Percentiles rank a stretch among this genome's conserved stretches.
Conservation (phyloP, 2,113 vertebrate species). For the Chlorodrepanis virens region DNA sequence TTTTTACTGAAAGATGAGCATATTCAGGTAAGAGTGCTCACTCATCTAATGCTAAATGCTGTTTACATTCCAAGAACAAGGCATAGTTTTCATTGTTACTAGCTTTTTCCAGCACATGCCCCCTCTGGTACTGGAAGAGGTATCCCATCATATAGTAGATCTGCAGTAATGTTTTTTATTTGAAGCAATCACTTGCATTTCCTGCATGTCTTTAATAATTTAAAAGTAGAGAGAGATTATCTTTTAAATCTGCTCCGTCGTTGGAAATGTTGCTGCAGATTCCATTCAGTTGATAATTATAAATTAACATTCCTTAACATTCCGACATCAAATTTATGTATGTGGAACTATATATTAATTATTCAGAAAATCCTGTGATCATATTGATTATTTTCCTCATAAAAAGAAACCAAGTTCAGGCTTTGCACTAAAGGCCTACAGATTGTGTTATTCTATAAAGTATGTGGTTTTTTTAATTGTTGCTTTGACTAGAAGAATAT, state of each 20-base stretch:
- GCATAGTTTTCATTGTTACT: neutral
- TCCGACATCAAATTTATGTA: neutral
- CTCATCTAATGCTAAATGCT: neutral
- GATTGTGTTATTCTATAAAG: neutral
- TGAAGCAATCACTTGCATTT: neutral
- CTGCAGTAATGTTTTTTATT: neutral
- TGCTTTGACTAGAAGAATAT: neutral
- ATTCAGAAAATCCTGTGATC: neutral
- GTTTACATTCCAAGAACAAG: neutral
- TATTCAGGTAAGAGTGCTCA: slow-evolving; percentile 84
- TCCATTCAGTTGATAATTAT: neutral
- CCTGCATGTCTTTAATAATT: neutral
- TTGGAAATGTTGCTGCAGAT: neutral
- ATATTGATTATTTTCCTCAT: neutral
- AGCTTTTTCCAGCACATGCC: neutral
- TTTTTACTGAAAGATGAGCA: slow-evolving; percentile 86
- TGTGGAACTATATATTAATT: neutral
- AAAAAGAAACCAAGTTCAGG: neutral
- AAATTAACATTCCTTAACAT: neutral
- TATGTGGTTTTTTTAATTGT: neutral
- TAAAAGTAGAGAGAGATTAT: neutral
- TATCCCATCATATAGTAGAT: neutral
- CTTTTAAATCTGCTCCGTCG: neutral
- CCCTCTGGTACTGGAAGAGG: neutral
- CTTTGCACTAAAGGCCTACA: neutral